Percentiles rank a stretch among this genome's conserved stretches.
Evolutionary conservation across 2,113 vertebrate genomes (phyloP).

Genomic region (Lethenteron reissneri): DNA sequence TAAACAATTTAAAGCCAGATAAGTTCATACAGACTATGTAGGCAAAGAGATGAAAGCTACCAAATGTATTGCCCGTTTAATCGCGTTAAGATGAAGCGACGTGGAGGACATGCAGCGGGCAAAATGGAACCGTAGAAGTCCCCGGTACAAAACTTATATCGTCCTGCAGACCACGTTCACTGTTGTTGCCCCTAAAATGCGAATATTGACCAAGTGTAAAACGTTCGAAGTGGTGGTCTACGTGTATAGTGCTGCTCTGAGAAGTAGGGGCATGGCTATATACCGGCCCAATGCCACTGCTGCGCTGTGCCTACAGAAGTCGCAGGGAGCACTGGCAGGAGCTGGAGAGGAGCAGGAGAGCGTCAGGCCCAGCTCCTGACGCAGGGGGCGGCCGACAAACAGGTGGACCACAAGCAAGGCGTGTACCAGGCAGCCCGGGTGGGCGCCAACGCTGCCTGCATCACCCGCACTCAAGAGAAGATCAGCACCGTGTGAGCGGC

Average conservation of each 20-base stretch:
- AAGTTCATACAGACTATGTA: too few relatives aligned
- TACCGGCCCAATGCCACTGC: too few relatives aligned
- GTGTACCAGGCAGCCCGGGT: constrained; percentile 12
- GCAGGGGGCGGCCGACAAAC: constrained; percentile 12
- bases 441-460: constrained; percentile 11
- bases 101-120: too few relatives aligned
- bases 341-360: constrained; percentile 26
- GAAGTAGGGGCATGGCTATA: constrained; percentile 9
- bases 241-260: constrained; percentile 10
- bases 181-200: not conserved
- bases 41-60: too few relatives aligned
- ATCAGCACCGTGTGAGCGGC: too few relatives aligned
- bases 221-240: not conserved
- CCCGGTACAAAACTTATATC: too few relatives aligned
- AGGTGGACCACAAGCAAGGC: constrained; percentile 12
- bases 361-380: constrained; percentile 20
- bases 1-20: too few relatives aligned
- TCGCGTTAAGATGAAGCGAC: too few relatives aligned
- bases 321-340: constrained; percentile 24
- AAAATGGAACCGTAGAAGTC: too few relatives aligned
- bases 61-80: too few relatives aligned
- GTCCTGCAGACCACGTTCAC: too few relatives aligned
- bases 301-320: too few relatives aligned
- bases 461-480: constrained; percentile 11
- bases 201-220: not conserved